Conservation (phyloP, 2,888 invertebrate species). For the Ennomos erosarius region DNA sequence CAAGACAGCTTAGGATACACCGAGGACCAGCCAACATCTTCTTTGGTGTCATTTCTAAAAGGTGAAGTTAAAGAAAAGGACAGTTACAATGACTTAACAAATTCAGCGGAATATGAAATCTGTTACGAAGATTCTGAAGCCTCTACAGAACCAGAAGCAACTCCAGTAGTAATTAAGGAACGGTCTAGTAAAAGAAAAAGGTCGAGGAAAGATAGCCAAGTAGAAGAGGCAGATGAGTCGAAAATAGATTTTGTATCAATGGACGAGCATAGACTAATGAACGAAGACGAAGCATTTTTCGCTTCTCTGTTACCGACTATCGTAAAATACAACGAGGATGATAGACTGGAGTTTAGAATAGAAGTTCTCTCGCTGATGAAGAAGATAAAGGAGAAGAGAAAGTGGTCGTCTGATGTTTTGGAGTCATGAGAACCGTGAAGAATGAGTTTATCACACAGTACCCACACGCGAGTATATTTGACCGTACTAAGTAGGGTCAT, state of each 20-base stretch:
- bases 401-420: constrained; percentile 15
- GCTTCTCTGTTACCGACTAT: constrained; percentile 74
- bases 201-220: constrained; percentile 9
- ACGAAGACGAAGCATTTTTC: constrained; percentile 80
- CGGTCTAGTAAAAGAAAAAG: constrained; percentile 16
- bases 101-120: constrained; percentile 5
- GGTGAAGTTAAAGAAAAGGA: not conserved
- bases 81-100: not conserved
- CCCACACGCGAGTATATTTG: too few relatives aligned
- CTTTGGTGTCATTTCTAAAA: not conserved
- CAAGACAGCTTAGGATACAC: constrained; percentile 11
- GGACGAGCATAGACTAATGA: constrained; percentile 73
- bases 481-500: too few relatives aligned
- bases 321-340: constrained; percentile 74
- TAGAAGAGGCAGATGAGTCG: constrained; percentile 3
- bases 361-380: constrained; percentile 74
- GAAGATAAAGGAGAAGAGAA: constrained; percentile 65
- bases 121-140: constrained; percentile 7
- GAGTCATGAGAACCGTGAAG: too few relatives aligned
- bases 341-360: constrained; percentile 73
- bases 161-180: constrained; percentile 6
- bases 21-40: constrained; percentile 16
- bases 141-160: not conserved
- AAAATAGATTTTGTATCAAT: constrained; percentile 34
- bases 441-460: too few relatives aligned